Base-by-base conservation (phyloP, 2,888 invertebrate genomes). In the Clepsis dumicolana region DNA sequence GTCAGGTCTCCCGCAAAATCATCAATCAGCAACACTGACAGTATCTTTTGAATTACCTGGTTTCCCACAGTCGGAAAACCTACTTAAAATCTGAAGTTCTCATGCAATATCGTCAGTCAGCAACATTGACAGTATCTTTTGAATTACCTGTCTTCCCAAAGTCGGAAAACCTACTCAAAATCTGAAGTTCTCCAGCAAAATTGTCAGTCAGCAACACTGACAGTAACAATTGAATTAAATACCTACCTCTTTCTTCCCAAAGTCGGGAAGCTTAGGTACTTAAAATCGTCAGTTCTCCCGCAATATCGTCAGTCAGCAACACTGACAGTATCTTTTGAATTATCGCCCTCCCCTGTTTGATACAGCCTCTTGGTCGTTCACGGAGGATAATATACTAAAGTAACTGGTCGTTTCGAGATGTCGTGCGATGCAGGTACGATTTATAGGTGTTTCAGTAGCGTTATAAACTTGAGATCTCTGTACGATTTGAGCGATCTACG, bases 241-340 rank as follows among this genome's bases (percentile, higher is more conserved):
- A n/a, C n/a, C n/a, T n/a, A n/a, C n/a, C n/a, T n/a, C n/a, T n/a
- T n/a, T n/a, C n/a, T 29, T 5, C 8, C 12, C 14, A 35, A 35
- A 35, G 35, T 41, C n/a, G 5, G 4, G 4, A n/a, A 5, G 16
- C 5, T 18, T n/a, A n/a, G n/a, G n/a, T 8, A 7, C 16, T 1
- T 8, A 14, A 44, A 44, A 44, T 18, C 41, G 18, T 16, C n/a
- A 12, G 12, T n/a, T 12, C 4, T 48, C 12, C 12, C 12, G 48
- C 1, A 48, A 21, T 21, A 48, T 12, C 12, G 21, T n/a, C 12
- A 21, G 16, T 2, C 12, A 12, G 48, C 21, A 21, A 48, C 48
- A 21, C 21, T 12, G 48, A 7, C 54, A 54, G 35, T 56, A 56
- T 56, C 56, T 56, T 48, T 35, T 56, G 56, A 56, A 56, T 56